A percentile compares a stretch with the other conserved stretches of the same genome.
These are phyloP conservation scores for Acrobasis suavella DNA, from an alignment of 2,888 invertebrate species.

Conservation along the genomic window DNA sequence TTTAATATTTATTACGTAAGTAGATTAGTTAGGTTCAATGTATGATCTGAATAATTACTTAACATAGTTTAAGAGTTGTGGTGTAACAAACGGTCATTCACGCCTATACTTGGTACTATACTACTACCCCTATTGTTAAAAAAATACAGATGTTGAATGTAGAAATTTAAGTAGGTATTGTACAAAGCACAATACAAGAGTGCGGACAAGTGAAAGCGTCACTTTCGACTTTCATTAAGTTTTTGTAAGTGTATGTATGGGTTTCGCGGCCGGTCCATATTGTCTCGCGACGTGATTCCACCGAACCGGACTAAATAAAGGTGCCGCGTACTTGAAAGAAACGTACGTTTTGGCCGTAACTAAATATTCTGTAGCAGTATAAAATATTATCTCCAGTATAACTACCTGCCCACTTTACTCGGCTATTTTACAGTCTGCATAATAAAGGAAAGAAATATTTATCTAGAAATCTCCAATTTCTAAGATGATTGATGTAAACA, in stretches of 20 bases:
- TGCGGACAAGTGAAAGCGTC: slow-evolving; percentile 78
- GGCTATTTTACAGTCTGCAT: not conserved
- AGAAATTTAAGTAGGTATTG: slow-evolving; percentile 48
- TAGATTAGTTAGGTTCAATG: too few species aligned
- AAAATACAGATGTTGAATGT: slow-evolving; percentile 33
- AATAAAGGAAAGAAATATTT: not conserved
- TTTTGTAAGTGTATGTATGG: slow-evolving; percentile 78
- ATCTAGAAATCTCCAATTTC: not conserved
- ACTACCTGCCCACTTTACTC: too few species aligned
- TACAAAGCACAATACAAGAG: slow-evolving; percentile 72
- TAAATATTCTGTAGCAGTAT: not conserved
- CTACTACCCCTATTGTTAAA: slow-evolving; percentile 32
- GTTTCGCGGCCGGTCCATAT: slow-evolving; percentile 67
- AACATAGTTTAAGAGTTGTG: not conserved
- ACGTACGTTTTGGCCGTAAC: not conserved
- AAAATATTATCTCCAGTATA: not conserved
- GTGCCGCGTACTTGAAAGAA: slow-evolving; percentile 30
- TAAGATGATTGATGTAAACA: slow-evolving; percentile 7
- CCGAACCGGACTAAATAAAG: slow-evolving; percentile 54
- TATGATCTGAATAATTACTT: not conserved
- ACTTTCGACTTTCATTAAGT: slow-evolving; percentile 81
- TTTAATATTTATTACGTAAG: too few species aligned
- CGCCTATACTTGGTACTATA: slow-evolving; percentile 10
- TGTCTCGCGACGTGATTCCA: slow-evolving; percentile 74
- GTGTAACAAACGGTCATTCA: slow-evolving; percentile 1